Conservation (phyloP, 2,888 invertebrate species). For the Sympetrum striolatum region DNA sequence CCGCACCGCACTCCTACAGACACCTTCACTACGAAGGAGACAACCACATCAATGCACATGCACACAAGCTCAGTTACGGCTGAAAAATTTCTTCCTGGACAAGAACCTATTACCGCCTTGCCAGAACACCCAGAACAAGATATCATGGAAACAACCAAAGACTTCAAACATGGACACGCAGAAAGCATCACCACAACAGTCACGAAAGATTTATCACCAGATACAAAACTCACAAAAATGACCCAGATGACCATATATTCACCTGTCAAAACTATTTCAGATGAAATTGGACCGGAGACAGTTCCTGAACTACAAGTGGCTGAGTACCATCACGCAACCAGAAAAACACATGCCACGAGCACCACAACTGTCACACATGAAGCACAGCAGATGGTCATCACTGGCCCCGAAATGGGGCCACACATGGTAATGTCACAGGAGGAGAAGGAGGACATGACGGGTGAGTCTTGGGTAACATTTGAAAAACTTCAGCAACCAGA, state of each 20-base stretch:
- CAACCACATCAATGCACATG: constrained; percentile 9
- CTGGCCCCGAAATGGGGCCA: constrained; percentile 29
- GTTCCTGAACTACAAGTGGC: constrained; percentile 38
- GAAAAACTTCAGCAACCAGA: constrained; percentile 22
- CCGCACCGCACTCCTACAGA: constrained; percentile 30
- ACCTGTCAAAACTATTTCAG: constrained; percentile 35
- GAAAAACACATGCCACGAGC: constrained; percentile 40
- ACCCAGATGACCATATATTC: constrained; percentile 42
- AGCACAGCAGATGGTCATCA: constrained; percentile 31
- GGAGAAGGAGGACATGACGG: constrained; percentile 34
- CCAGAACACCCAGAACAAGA: constrained; percentile 25
- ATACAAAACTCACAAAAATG: constrained; percentile 15
- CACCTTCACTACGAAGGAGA: constrained; percentile 19
- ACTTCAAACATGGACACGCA: constrained; percentile 31
- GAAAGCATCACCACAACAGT: constrained; percentile 35
- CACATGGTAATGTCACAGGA: constrained; percentile 41
- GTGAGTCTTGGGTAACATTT: constrained; percentile 43
- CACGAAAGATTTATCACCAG: constrained; percentile 14
- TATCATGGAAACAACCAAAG: background rate
- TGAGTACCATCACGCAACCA: constrained; percentile 36
- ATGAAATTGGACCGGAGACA: constrained; percentile 39
- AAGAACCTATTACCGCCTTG: background rate
- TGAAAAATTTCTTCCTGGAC: constrained; percentile 21
- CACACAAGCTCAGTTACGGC: constrained; percentile 15
- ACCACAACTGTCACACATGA: constrained; percentile 36